phyloP scores from a whole-genome alignment of 2,797 vertebrate species.

The Sebastiscus albofasciatus region DNA sequence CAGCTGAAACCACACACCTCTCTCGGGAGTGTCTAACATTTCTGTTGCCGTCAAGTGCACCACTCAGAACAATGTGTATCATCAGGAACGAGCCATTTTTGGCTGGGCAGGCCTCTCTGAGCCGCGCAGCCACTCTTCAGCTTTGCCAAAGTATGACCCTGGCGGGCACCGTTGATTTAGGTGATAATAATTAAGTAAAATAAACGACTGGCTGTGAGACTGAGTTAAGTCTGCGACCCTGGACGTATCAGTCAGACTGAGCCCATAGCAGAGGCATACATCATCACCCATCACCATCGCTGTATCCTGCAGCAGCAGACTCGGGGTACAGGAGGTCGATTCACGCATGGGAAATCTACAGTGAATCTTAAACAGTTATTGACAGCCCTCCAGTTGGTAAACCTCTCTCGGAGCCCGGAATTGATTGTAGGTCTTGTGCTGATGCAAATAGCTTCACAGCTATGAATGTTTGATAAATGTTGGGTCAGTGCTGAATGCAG shows the following conservation, averaged over 20 bases:
- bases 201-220: not conserved
- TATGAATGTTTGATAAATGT: slow-evolving; percentile 75
- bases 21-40: slow-evolving; percentile 3
- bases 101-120: not conserved
- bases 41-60: not conserved
- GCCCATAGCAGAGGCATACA: slow-evolving; percentile 11
- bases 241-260: not conserved
- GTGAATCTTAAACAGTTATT: slow-evolving; percentile 68
- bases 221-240: not conserved
- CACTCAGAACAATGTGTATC: slow-evolving; percentile 1
- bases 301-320: slow-evolving; percentile 22
- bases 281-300: slow-evolving; percentile 10
- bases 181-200: not conserved
- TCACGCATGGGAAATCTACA: slow-evolving; percentile 54
- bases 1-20: slow-evolving; percentile 4
- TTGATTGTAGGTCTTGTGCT: slow-evolving; percentile 65
- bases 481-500: slow-evolving; percentile 27
- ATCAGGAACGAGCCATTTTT: not conserved
- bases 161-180: not conserved
- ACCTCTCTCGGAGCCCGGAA: slow-evolving; percentile 50
- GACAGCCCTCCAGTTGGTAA: slow-evolving; percentile 67
- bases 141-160: not conserved
- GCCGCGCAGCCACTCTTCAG: too few relatives aligned
- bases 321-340: slow-evolving; percentile 25
- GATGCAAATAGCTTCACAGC: slow-evolving; percentile 64